These are phyloP conservation scores for Lutjanus campechanus DNA, from an alignment of 2,797 vertebrate species.

Conservation along the genomic window DNA sequence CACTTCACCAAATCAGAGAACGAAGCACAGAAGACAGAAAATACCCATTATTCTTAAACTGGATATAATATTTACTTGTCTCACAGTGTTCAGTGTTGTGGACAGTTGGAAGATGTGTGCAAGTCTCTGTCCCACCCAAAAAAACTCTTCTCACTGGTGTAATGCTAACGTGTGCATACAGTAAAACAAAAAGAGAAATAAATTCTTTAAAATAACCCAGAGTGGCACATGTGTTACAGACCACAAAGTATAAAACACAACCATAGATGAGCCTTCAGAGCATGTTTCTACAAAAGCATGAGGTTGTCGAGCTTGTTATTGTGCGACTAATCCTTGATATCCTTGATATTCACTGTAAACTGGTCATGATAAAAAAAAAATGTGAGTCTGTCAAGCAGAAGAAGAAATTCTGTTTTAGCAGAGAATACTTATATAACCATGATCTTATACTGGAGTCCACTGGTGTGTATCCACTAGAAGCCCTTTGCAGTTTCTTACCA, in stretches of 20 bases:
- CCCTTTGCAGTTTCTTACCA: neutral
- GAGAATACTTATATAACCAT: no score
- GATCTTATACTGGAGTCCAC: no score
- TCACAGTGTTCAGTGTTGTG: conserved; percentile 53
- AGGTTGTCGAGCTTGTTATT: neutral
- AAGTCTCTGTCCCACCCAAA: neutral
- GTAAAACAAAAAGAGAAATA: neutral
- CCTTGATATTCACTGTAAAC: no score
- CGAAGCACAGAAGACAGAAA: conserved; percentile 27
- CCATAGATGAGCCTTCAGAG: conserved; percentile 23
- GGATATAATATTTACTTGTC: conserved; percentile 72
- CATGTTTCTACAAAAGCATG: conserved; percentile 34
- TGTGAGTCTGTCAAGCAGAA: no score
- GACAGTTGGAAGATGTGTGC: conserved; percentile 23
- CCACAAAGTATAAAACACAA: conserved; percentile 45
- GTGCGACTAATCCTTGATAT: neutral
- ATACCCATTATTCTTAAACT: conserved; percentile 38
- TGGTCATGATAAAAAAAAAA: no score
- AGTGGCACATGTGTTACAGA: conserved; percentile 9
- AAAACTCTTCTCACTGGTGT: neutral
- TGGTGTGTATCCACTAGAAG: neutral
- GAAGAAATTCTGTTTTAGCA: no score
- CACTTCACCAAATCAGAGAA: neutral
- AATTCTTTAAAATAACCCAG: conserved; percentile 2
- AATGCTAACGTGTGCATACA: conserved; percentile 37